Conservation (phyloP, 2,797 vertebrate genomes). For the Sebastes aleutianus region DNA sequence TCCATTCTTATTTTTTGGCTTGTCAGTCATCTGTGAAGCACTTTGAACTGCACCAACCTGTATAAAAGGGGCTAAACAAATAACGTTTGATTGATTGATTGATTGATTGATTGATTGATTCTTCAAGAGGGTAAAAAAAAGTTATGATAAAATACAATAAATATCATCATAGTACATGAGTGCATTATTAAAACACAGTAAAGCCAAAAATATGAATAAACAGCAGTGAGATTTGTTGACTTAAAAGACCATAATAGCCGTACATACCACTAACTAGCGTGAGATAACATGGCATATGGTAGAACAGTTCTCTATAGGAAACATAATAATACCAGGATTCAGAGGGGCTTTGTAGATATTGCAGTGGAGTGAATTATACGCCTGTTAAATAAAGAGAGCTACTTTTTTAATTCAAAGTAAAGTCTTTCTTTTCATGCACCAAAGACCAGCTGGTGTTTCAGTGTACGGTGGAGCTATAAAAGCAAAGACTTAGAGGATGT, state of each 20-base stretch:
- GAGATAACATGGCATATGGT: background rate
- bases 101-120: background rate
- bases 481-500: background rate
- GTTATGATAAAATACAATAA: background rate
- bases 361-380: background rate
- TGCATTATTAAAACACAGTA: background rate
- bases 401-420: conserved; percentile 25
- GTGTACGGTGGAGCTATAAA: background rate
- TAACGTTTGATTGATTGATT: too few relatives aligned
- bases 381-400: background rate
- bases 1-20: too few relatives aligned
- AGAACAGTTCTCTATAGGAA: background rate
- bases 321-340: background rate
- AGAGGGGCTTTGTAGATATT: background rate
- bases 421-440: conserved; percentile 11
- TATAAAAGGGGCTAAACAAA: too few relatives aligned
- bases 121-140: background rate
- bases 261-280: background rate
- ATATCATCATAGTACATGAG: background rate
- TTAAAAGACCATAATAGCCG: background rate
- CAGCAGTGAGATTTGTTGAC: background rate
- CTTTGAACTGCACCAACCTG: too few relatives aligned
- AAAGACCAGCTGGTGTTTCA: conserved; percentile 15
- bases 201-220: background rate
- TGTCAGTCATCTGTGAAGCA: too few relatives aligned